Evolutionary conservation across 2,888 invertebrate species (phyloP), one percentile per base, ranked within the genome.

Genomic region (Gerris lacustris): DNA sequence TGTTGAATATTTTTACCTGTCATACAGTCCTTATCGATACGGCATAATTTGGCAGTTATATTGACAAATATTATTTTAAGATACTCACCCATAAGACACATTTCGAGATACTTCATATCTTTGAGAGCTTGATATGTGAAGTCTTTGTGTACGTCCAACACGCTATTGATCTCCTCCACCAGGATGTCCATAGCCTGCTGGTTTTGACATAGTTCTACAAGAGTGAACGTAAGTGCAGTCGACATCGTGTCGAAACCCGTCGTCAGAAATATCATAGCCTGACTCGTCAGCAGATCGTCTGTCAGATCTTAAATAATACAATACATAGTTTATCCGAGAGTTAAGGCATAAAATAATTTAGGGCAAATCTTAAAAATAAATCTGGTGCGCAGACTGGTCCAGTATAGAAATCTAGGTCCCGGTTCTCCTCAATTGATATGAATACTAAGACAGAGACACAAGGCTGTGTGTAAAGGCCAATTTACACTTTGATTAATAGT

Each of bases 91-190:
- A 83, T 82, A 7, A 85, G 76, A 15, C 84, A 80, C 82, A 83
- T 83, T 73, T 84, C 84, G 73, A 86, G 77, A 76, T 85, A 85
- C 0, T 81, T 78, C 84, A 86, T 83, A 73, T 84, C 83, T 69
- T 80, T 81, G 70, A 85, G 80, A 6, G 83, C 82, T 71, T 86
- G 86, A 73, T 84, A 85, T 0, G 82, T 83, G 71, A 84, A 80
- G 66, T 81, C 77, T 5, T 79, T 80, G 73, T 83, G 77, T 70
- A 80, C 81, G 0, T 78, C 78, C 7, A 84, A 75, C 0, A 82
- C 80, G 9, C 77, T 76, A 6, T 77, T 75, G 5, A 86, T 79
- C 77, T 86, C 85, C 11, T 81, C 77, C 71, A 82, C 78, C 1
- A 83, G 80, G 74, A 78, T 81, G 6, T 78, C 77, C 75, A 86